Evolutionary conservation across 1,140 invertebrate species (phyloP).

Genomic region (Penaeus japonicus): DNA sequence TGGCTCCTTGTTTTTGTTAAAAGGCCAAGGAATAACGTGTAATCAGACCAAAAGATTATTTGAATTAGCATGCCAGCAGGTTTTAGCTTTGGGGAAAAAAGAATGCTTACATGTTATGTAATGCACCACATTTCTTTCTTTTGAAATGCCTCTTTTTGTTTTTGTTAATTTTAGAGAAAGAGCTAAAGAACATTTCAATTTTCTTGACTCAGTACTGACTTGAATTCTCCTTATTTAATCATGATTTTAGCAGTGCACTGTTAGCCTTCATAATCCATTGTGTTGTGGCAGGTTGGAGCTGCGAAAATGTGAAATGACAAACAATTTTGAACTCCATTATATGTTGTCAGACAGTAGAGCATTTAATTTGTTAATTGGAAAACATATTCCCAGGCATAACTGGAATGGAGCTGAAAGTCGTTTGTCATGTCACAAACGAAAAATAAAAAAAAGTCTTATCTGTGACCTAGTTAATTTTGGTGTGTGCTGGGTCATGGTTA

Average conservation of each 20-base stretch:
- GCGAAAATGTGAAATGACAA: conserved; percentile 37
- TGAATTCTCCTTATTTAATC: background rate
- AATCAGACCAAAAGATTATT: too few relatives aligned
- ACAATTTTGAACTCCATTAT: conserved; percentile 31
- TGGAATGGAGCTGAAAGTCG: conserved; percentile 24
- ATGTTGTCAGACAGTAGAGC: background rate
- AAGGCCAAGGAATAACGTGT: too few relatives aligned
- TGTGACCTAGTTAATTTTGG: conserved; percentile 53
- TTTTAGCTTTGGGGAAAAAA: too few relatives aligned
- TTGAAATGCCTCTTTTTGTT: background rate
- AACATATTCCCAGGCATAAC: too few relatives aligned
- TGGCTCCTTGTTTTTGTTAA: too few relatives aligned
- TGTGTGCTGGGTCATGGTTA: conserved; percentile 55
- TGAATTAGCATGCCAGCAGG: too few relatives aligned
- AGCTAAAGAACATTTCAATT: too few relatives aligned
- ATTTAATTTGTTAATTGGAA: background rate
- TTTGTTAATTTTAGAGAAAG: background rate
- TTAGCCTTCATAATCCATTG: conserved; percentile 44
- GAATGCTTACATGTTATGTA: too few relatives aligned
- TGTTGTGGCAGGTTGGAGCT: conserved; percentile 56
- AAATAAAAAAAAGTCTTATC: conserved; percentile 25
- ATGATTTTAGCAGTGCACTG: conserved; percentile 43
- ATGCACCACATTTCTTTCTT: background rate
- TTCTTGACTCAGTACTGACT: background rate
- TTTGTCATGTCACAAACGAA: conserved; percentile 32